A percentile compares a stretch with the other conserved stretches of the same genome.
phyloP scores from a whole-genome alignment of 2,797 vertebrate species.

The Helostoma temminkii region DNA sequence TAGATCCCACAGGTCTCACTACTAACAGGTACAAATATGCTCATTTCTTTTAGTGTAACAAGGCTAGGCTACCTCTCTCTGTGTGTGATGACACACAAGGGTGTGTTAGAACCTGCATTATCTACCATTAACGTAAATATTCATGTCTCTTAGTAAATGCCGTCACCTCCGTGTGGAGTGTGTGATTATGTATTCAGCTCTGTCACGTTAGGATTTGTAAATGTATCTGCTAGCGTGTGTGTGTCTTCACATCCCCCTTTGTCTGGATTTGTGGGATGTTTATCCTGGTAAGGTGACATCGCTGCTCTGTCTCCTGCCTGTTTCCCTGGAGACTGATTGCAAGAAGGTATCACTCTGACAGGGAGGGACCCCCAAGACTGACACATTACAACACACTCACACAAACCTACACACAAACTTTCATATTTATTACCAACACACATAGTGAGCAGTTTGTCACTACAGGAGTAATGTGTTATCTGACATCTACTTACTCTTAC shows the following conservation, averaged over 20 bases:
- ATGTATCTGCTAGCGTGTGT: conserved; percentile 53
- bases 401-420: conserved; percentile 22
- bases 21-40: conserved; percentile 65
- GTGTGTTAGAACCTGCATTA: conserved; percentile 54
- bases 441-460: conserved; percentile 30
- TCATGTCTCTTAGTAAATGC: conserved; percentile 42
- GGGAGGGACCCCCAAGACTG: conserved; percentile 69
- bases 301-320: conserved; percentile 70
- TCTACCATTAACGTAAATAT: conserved; percentile 43
- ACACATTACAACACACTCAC: conserved; percentile 55
- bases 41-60: conserved; percentile 53
- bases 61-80: conserved; percentile 36
- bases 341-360: conserved; percentile 64
- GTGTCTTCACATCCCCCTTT: conserved; percentile 53
- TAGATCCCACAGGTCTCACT: conserved; percentile 57
- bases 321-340: conserved; percentile 85
- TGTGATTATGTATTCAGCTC: conserved; percentile 34
- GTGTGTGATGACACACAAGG: conserved; percentile 41
- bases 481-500: conserved; percentile 33
- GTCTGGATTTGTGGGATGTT: conserved; percentile 71
- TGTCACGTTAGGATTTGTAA: conserved; percentile 38
- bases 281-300: conserved; percentile 71
- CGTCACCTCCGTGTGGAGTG: conserved; percentile 42
- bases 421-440: conserved; percentile 34
- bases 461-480: conserved; percentile 36